Percentiles rank a stretch among this genome's conserved stretches.
Conservation (phyloP, 2,888 invertebrate genomes). For the Oscheius sp. region DNA sequence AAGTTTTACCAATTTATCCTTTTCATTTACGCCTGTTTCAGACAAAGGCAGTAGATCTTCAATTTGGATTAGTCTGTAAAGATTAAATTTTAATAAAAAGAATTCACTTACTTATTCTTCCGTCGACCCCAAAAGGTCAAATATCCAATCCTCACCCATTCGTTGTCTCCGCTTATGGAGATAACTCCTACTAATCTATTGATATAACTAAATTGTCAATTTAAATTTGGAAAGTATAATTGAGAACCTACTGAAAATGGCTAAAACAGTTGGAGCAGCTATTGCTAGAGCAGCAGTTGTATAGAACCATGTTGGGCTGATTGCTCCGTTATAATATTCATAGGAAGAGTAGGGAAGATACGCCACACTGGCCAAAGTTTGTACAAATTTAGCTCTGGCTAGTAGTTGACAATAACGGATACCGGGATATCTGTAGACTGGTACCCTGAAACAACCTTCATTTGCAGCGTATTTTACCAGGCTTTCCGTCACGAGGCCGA, state of each 20-base stretch:
- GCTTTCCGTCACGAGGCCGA: too few relatives aligned
- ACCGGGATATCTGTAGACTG: constrained; percentile 62
- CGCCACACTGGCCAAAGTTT: constrained; percentile 57
- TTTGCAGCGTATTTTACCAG: too few relatives aligned
- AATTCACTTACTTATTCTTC: constrained; percentile 47
- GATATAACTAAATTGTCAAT: constrained; percentile 46
- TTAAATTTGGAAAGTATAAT: background rate
- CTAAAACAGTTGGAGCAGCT: constrained; percentile 49
- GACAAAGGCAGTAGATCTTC: constrained; percentile 45
- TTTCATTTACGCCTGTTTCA: constrained; percentile 37
- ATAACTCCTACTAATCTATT: constrained; percentile 65
- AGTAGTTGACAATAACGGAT: constrained; percentile 53
- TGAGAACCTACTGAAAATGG: constrained; percentile 56
- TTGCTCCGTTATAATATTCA: constrained; percentile 36
- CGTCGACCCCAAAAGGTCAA: constrained; percentile 56
- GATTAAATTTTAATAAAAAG: background rate
- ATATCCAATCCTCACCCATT: constrained; percentile 59
- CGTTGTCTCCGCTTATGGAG: constrained; percentile 53
- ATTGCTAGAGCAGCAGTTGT: constrained; percentile 45
- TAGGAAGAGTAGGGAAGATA: constrained; percentile 54
- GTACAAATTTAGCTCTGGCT: constrained; percentile 58
- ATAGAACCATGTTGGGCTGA: constrained; percentile 42
- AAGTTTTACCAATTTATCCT: constrained; percentile 43
- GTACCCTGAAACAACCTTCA: constrained; percentile 59
- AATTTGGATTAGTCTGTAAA: constrained; percentile 37